phyloP scores from a whole-genome alignment of 1,140 invertebrate species.

The Drosophila quadrilineata region DNA sequence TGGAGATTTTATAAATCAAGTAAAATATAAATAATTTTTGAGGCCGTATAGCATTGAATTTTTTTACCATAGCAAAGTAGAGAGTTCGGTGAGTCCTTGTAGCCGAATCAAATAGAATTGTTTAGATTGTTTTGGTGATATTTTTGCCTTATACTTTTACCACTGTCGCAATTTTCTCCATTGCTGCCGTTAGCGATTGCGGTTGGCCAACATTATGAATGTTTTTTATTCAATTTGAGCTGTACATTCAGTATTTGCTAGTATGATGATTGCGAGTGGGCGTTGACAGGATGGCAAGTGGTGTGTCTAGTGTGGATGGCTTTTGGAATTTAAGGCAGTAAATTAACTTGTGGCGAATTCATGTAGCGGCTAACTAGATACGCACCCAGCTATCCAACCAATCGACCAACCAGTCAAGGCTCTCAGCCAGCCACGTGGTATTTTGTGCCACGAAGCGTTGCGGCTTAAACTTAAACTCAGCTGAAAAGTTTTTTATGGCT shows the following conservation, averaged over 20 bases:
- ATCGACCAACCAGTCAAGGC: too few relatives aligned
- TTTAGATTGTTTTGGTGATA: constrained; percentile 8
- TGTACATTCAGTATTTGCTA: not conserved
- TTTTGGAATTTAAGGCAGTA: constrained; percentile 28
- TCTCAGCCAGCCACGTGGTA: constrained; percentile 16
- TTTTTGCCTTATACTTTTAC: constrained; percentile 48
- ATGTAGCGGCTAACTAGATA: constrained; percentile 34
- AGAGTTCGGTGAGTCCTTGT: not conserved
- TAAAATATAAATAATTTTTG: too few relatives aligned
- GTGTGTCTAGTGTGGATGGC: constrained; percentile 1
- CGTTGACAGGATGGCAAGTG: not conserved
- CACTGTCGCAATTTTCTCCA: constrained; percentile 62
- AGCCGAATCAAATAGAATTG: not conserved
- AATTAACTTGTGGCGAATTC: constrained; percentile 32
- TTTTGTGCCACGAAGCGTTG: constrained; percentile 10
- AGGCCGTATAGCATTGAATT: too few relatives aligned
- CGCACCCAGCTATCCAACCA: constrained; percentile 2
- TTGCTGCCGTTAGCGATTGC: constrained; percentile 23
- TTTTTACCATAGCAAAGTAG: constrained; percentile 1
- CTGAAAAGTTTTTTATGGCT: constrained; percentile 56
- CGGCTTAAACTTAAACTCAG: constrained; percentile 27
- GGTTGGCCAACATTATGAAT: constrained; percentile 34
- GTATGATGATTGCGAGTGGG: constrained; percentile 22
- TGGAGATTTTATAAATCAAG: too few relatives aligned
- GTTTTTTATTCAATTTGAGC: constrained; percentile 56